Base-by-base conservation (phyloP, 2,113 vertebrate species). In the Hippolais icterina region DNA sequence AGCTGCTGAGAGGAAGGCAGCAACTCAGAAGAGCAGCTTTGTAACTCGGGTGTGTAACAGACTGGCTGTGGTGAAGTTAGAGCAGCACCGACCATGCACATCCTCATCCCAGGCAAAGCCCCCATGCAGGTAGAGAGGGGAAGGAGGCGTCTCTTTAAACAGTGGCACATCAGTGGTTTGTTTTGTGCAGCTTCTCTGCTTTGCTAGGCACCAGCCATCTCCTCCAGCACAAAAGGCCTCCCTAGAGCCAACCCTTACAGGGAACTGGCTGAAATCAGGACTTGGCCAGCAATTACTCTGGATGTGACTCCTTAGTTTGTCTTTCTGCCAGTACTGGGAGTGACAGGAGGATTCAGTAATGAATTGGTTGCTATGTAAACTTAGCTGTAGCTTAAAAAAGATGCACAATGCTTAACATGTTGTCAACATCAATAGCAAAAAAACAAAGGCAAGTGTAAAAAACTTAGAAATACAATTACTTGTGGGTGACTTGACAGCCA, bases 31-130 rank as follows among this genome's bases (percentile, higher is more conserved):
- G 29, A 28, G 65, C 39, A n/a, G 83, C 76, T 78, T 19, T 56
- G 35, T 23, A 21, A 42, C 41, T 5, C 4, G 0, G 1, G 8
- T 9, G 49, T 60, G 44, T 63, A 59, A 14, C 41, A 61, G 41
- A 41, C 12, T 0, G 0, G 28, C 60, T 4, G 24, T 2, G 18
- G 35, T 29, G 50, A 18, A 28, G 35, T 10, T 3, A 42, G 54
- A 54, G 59, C 46, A 54, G 83, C 0, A 0, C 18, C n/a, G 22
- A 59, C 42, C 37, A 33, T 44, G 4, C 80, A 13, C 19, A 13
- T 8, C 60, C n/a, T 33, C 27, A 5, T 7, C 59, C 33, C 5
- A 20, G 27, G 24, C n/a, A 56, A 42, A 75, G 54, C 31, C 35
- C 39, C 11, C 0, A 0, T 3, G 11, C 41, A 49, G 46, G 25